phyloP scores from a whole-genome alignment of 1,140 invertebrate genomes.

The Drosophila cardini region DNA sequence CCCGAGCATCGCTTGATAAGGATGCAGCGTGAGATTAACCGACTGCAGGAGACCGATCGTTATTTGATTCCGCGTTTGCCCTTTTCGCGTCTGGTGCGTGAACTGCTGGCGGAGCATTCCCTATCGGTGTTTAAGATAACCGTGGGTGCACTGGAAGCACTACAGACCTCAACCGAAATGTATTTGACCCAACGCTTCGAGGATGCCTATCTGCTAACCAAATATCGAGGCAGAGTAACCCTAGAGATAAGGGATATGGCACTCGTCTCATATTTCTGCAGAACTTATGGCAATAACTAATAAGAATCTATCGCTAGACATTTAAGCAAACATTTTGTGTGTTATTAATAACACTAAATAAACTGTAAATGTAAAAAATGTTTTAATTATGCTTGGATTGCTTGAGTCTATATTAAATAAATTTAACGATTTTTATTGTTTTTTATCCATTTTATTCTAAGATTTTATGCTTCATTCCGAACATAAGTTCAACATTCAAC shows the following conservation, averaged over 20 bases:
- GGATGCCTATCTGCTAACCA: conserved; percentile 89
- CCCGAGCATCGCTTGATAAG: conserved; percentile 13
- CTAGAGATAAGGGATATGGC: conserved; percentile 89
- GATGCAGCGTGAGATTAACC: conserved; percentile 38
- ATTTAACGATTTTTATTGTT: not conserved
- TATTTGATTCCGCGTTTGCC: conserved; percentile 70
- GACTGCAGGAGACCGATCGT: conserved; percentile 1
- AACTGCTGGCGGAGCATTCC: conserved; percentile 47
- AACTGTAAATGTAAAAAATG: no score
- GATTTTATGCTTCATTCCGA: conserved; percentile 32
- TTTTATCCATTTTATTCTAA: conserved; percentile 10
- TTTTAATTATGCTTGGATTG: no score
- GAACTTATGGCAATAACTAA: conserved; percentile 18
- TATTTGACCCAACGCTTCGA: conserved; percentile 91
- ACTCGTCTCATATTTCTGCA: conserved; percentile 48
- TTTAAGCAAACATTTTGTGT: conserved; percentile 6
- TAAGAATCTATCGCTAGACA: not conserved
- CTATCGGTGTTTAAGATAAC: conserved; percentile 85
- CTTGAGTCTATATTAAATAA: not conserved
- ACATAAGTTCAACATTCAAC: conserved; percentile 42
- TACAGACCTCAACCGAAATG: conserved; percentile 90
- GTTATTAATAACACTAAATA: not conserved
- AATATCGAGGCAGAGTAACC: conserved; percentile 91
- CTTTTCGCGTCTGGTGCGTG: conserved; percentile 77
- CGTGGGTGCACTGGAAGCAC: conserved; percentile 85